Base-by-base conservation (phyloP, 2,113 vertebrate genomes). In the Piaya cayana region DNA sequence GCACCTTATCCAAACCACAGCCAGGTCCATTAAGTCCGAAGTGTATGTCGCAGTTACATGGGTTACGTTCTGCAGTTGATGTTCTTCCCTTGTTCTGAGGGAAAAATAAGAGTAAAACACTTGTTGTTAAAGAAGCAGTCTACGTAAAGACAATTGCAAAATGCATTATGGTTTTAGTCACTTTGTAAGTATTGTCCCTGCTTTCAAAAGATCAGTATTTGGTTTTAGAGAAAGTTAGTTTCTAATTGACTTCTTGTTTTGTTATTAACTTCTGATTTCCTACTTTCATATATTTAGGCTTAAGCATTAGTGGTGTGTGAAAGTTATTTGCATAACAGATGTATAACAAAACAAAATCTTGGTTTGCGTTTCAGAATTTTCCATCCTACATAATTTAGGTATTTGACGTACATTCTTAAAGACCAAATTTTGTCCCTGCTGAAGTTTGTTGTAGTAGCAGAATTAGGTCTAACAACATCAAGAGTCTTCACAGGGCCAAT, bases 191-290 rank as follows among this genome's bases (percentile, higher is more conserved):
- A 2, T 68, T 68, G 52, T 83, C 71, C 75, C 47, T 62, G 49
- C 49, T 75, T 90, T 47, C 42, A 89, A 21, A 94, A 86, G 11
- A 12, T 82, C 12, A 3, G 2, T 72, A 27, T 84, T 94, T 95
- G 62, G 29, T 70, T 97, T 95, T 96, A 82, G 92, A 96, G 83
- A 97, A 97, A 97, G 91, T 97, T 96, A 29, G 59, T 74, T 94
- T 93, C 62, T 95, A 25, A 19, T 80, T 95, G 43, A 83, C 83
- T 95, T 95, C 60, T 89, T 68, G 69, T 93, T 97, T 96, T 88
- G 64, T 85, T 95, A 76, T 8, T 81, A 85, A 74, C 11, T 88
- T 97, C 92, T 97, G 90, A 67, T 95, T 98, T 98, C 97, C 95
- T 96, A 32, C 78, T 97, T 93, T 94, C 62, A 39, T 56, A 60